Evolutionary conservation across 2,113 vertebrate genomes (phyloP).

Genomic region (Amphiprion percula): DNA sequence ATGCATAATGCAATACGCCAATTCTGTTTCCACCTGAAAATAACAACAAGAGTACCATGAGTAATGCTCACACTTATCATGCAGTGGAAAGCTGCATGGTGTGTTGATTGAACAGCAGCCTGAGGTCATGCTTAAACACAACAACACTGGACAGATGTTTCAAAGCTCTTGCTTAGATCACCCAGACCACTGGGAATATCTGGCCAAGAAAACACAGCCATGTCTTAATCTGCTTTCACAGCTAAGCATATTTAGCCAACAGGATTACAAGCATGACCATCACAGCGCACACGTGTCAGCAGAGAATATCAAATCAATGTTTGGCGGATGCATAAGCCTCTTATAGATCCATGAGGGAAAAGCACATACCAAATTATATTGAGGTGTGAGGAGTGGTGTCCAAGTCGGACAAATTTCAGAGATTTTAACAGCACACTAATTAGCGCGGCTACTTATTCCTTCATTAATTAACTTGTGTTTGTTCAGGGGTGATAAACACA

Average conservation of each 20-base stretch:
- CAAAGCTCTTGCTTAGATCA: slow-evolving; percentile 66
- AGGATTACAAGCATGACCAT: slow-evolving; percentile 85
- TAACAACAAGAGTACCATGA: background rate
- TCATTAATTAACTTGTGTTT: slow-evolving; percentile 58
- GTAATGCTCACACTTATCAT: background rate
- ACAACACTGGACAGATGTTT: slow-evolving; percentile 71
- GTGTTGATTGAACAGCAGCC: slow-evolving; percentile 36
- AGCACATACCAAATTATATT: slow-evolving; percentile 63
- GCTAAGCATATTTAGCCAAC: slow-evolving; percentile 82
- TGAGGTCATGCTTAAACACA: slow-evolving; percentile 57
- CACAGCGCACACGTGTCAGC: slow-evolving; percentile 73
- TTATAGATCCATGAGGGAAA: slow-evolving; percentile 72
- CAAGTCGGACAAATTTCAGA: slow-evolving; percentile 39
- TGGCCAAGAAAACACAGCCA: slow-evolving; percentile 78
- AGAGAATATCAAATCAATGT: slow-evolving; percentile 80
- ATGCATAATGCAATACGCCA: background rate
- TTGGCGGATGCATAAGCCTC: slow-evolving; percentile 76
- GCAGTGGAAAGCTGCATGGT: slow-evolving; percentile 2
- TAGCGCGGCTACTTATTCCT: slow-evolving; percentile 61
- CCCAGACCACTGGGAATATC: slow-evolving; percentile 66
- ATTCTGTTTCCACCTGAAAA: slow-evolving; percentile 3
- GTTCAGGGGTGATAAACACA: slow-evolving; percentile 51
- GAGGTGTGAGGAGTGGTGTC: slow-evolving; percentile 59
- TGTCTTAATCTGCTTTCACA: slow-evolving; percentile 83
- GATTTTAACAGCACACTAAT: slow-evolving; percentile 65